Evolutionary conservation across 2,797 vertebrate species (phyloP).

Genomic region (Mycteria americana): DNA sequence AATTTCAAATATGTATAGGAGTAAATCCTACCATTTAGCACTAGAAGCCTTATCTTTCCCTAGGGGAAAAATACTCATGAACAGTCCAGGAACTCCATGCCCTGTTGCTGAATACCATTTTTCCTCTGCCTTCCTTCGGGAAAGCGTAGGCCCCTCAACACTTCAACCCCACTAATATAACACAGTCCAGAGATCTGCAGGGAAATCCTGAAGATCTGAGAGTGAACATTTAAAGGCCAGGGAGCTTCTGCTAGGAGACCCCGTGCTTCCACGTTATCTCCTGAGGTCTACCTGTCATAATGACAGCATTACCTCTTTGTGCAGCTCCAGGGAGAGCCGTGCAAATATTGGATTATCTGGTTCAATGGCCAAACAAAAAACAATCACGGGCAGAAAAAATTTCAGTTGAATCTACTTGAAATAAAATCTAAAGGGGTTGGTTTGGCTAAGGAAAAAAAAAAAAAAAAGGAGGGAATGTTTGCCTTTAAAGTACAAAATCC

Average conservation of each 20-base stretch:
- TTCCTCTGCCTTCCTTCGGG: background rate
- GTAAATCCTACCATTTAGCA: background rate
- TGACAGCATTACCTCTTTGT: slow-evolving; percentile 43
- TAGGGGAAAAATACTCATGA: background rate
- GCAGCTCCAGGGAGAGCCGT: slow-evolving; percentile 51
- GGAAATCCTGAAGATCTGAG: slow-evolving; percentile 31
- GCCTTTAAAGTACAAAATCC: background rate
- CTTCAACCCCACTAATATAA: background rate
- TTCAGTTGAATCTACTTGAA: background rate
- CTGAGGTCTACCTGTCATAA: slow-evolving; percentile 49
- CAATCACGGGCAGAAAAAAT: background rate
- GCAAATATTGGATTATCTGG: slow-evolving; percentile 65
- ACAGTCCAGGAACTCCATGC: background rate
- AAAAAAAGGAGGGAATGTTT: background rate
- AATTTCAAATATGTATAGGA: background rate
- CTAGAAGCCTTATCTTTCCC: background rate
- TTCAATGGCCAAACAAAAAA: slow-evolving; percentile 53
- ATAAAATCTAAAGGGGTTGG: background rate
- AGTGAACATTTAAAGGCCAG: slow-evolving; percentile 34
- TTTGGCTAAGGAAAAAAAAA: background rate
- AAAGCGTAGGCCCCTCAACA: background rate
- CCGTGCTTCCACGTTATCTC: background rate
- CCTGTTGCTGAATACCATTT: background rate
- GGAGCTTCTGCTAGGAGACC: slow-evolving; percentile 22
- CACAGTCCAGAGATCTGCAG: background rate